Conservation (phyloP, 2,113 vertebrate species). For the Taurulus bubalis region DNA sequence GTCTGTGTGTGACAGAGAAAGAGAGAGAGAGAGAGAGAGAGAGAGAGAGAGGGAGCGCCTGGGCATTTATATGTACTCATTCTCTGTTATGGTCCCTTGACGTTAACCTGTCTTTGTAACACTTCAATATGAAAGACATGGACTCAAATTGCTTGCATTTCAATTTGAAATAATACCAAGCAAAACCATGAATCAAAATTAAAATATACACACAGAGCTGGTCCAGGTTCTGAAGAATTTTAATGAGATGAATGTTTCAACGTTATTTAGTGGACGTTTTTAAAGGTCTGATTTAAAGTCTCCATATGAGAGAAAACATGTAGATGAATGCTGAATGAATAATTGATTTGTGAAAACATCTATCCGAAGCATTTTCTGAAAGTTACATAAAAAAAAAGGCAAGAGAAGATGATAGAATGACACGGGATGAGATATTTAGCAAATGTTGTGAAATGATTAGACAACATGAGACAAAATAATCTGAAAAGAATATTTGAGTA, state of each 20-base stretch:
- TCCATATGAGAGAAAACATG: background rate
- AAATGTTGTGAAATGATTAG: background rate
- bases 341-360: conserved; percentile 6
- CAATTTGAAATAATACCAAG: conserved; percentile 8
- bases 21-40: no score
- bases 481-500: background rate
- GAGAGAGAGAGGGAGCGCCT: no score
- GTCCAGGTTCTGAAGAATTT: conserved; percentile 6
- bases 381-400: background rate
- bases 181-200: background rate
- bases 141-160: conserved; percentile 15
- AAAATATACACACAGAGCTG: background rate
- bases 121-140: background rate
- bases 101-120: conserved; percentile 14
- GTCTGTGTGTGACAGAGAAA: background rate
- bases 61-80: conserved; percentile 11
- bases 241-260: conserved; percentile 18
- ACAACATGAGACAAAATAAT: background rate
- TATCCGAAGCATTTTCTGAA: background rate
- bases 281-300: background rate
- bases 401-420: background rate
- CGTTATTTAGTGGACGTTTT: conserved; percentile 6
- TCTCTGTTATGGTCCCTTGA: background rate
- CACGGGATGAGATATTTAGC: background rate
- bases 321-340: conserved; percentile 13